phyloP scores from a whole-genome alignment of 2,797 vertebrate genomes.

The Myotis findleyi region DNA sequence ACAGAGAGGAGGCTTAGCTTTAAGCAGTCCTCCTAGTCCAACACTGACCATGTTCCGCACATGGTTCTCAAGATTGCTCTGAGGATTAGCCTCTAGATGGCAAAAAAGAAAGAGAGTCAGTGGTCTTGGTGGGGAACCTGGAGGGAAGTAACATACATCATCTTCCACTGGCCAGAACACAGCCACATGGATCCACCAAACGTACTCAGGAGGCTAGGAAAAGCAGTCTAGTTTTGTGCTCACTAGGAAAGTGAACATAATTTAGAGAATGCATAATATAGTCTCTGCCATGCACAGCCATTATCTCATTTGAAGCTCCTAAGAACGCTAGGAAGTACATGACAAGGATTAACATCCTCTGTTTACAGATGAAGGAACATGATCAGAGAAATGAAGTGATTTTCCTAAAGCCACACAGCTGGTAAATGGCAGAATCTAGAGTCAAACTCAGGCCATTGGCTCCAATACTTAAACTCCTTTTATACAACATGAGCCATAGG shows the following conservation, averaged over 20 bases:
- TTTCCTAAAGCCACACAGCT: not conserved
- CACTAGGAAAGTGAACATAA: not conserved
- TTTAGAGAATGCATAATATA: not conserved
- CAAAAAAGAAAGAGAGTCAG: not conserved
- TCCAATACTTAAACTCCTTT: not conserved
- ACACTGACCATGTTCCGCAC: not conserved
- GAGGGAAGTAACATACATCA: not conserved
- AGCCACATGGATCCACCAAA: not conserved
- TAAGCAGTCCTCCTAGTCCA: not conserved
- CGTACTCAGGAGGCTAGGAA: not conserved
- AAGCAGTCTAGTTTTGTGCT: not conserved
- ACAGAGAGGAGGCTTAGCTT: not conserved
- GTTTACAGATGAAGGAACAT: conserved; percentile 24
- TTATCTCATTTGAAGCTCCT: not conserved
- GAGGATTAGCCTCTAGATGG: not conserved
- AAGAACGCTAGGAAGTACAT: not conserved
- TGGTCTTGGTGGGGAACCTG: not conserved
- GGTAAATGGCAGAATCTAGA: not conserved
- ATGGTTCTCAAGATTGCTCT: not conserved
- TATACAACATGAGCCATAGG: not conserved
- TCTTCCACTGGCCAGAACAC: not conserved
- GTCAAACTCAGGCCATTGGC: not conserved
- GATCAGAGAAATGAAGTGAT: not conserved
- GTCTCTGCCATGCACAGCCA: not conserved
- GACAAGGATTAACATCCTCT: not conserved